A percentile compares a stretch with the other conserved stretches of the same genome.
phyloP scores from a whole-genome alignment of 2,113 vertebrate genomes.

The Rynchops niger region DNA sequence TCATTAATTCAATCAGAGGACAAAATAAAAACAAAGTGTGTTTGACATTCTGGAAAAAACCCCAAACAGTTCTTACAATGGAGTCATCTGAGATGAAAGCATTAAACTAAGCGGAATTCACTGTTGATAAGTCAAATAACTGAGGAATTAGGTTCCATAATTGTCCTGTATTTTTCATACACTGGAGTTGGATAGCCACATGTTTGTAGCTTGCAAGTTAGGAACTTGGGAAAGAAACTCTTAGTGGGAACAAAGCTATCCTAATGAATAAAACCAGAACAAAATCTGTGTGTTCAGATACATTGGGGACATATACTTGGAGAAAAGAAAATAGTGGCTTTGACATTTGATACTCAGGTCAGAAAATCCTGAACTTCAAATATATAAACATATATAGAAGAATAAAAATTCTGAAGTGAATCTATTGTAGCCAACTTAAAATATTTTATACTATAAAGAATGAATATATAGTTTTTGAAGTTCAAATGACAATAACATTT shows the following conservation, averaged over 20 bases:
- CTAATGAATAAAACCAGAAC: background rate
- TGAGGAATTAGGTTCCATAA: background rate
- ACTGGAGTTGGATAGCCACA: background rate
- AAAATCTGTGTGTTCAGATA: background rate
- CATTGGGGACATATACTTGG: background rate
- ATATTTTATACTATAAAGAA: background rate
- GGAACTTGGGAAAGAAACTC: background rate
- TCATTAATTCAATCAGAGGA: background rate
- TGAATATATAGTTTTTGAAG: background rate
- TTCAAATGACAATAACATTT: background rate
- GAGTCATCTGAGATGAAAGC: background rate
- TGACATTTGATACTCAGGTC: background rate
- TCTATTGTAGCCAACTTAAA: background rate
- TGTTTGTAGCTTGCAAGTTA: background rate
- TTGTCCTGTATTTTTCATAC: background rate
- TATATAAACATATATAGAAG: background rate
- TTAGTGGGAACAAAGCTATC: background rate
- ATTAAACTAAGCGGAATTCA: background rate
- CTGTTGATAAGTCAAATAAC: background rate
- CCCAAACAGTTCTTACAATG: background rate
- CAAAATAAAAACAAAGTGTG: background rate
- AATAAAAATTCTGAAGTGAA: background rate
- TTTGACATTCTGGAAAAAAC: background rate
- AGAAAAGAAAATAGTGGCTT: background rate
- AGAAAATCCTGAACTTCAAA: background rate